Evolutionary conservation across 2,888 invertebrate genomes (phyloP), one percentile per base, ranked within the genome.

Genomic region (Drosophila kanekoi): DNA sequence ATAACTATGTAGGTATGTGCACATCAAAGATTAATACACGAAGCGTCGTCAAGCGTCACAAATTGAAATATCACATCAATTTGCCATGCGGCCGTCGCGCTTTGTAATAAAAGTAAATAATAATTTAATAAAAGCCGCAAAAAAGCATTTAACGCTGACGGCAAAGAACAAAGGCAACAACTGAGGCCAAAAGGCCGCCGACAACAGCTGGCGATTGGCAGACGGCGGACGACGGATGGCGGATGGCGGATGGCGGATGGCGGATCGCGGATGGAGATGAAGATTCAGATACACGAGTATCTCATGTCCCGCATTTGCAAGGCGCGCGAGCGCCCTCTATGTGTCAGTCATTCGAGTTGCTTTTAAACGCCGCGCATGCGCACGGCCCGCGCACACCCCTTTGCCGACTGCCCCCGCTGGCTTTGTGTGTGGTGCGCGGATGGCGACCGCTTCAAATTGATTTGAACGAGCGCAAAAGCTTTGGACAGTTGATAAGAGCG

Each of bases 21-120:
- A 72, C 71, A 72, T 72, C 68, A 72, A 71, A 71, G 51, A 61
- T 60, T 48, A 51, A 70, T 56, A 40, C 64, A 58, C 48, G 69
- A 72, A 72, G 69, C 73, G 70, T 58, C 60, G 69, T 72, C 62
- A 67, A 81, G 75, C 83, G 83, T 75, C 79, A 65, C 83, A 84
- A 84, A 84, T 84, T 85, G 86, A 85, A 84, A 83, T 85, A 83
- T 85, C 82, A 81, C 82, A 82, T 77, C 77, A 82, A 85, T 85
- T 83, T 85, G 83, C 86, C 71, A 78, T 81, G 83, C 83, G 68
- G 77, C 79, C 79, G 84, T 63, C 77, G 70, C 85, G 83, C 82
- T 87, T 82, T 86, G 79, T 82, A 83, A 86, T 87, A 86, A 86
- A 86, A 86, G 85, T 87, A 86, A 86, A 87, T 86, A 87, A 86